Conservation (phyloP, 2,113 vertebrate genomes). For the Lampris megalopsis region DNA sequence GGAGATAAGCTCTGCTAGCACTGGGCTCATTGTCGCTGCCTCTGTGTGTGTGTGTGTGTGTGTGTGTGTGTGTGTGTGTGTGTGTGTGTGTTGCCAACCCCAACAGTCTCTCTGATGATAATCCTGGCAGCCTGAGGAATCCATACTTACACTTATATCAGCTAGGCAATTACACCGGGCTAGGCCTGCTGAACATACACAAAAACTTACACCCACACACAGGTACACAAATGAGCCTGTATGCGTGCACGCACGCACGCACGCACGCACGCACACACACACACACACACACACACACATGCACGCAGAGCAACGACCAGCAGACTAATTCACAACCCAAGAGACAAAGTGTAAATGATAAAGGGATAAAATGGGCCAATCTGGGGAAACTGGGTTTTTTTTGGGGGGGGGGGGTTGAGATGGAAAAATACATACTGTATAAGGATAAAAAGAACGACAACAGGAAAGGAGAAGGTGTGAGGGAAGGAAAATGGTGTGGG, state of each 20-base stretch:
- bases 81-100: conserved; percentile 55
- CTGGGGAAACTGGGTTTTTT: not conserved
- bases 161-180: conserved; percentile 76
- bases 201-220: conserved; percentile 47
- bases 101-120: conserved; percentile 79
- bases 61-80: conserved; percentile 23
- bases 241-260: conserved; percentile 38
- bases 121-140: conserved; percentile 75
- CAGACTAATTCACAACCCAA: conserved; percentile 39
- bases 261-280: conserved; percentile 40
- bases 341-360: conserved; percentile 52
- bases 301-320: not conserved
- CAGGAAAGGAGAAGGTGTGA: conserved; percentile 26
- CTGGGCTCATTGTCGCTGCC: conserved; percentile 67
- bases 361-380: conserved; percentile 54
- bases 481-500: conserved; percentile 26
- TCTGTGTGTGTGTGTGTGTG: conserved; percentile 48
- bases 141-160: conserved; percentile 73
- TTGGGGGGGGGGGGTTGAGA: conserved; percentile 48
- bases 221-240: conserved; percentile 35
- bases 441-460: conserved; percentile 6
- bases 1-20: conserved; percentile 78
- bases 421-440: conserved; percentile 31
- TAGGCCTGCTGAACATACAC: conserved; percentile 59
- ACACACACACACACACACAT: conserved; percentile 43